These are phyloP conservation scores for Diachasmimorpha longicaudata DNA, from an alignment of 1,140 invertebrate genomes.

Conservation along the genomic window DNA sequence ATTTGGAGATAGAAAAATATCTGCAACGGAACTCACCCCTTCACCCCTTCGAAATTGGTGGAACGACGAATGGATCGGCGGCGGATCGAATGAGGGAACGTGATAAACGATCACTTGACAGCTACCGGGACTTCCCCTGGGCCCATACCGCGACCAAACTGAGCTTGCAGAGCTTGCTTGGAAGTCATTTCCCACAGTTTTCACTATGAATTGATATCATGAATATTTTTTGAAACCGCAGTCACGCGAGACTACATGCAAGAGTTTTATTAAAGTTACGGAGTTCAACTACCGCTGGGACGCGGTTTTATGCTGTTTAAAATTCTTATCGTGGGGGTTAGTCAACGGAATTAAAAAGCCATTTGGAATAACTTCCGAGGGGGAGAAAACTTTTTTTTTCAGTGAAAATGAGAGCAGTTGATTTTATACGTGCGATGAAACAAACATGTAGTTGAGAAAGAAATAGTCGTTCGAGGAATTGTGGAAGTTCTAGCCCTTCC, in stretches of 20 bases:
- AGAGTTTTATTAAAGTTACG: neutral
- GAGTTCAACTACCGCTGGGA: neutral
- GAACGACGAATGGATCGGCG: too few species aligned
- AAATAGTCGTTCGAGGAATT: too few species aligned
- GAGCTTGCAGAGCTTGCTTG: neutral
- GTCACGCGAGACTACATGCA: slow-evolving; percentile 14
- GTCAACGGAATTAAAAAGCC: slow-evolving; percentile 19
- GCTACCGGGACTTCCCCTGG: too few species aligned
- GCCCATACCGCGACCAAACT: too few species aligned
- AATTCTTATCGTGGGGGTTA: slow-evolving; percentile 20
- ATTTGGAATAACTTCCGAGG: slow-evolving; percentile 20
- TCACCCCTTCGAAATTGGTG: too few species aligned
- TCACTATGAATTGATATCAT: slow-evolving; percentile 4
- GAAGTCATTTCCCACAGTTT: neutral
- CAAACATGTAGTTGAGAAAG: too few species aligned
- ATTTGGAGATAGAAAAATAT: too few species aligned
- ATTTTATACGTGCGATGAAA: too few species aligned
- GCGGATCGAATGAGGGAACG: too few species aligned
- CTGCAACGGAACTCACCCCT: too few species aligned
- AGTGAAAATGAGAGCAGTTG: neutral
- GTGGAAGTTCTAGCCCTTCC: too few species aligned
- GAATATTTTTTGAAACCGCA: slow-evolving; percentile 11
- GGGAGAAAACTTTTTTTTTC: neutral
- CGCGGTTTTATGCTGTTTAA: slow-evolving; percentile 17
- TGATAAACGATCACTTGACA: too few species aligned